Evolutionary conservation across 2,888 invertebrate species (phyloP).

Genomic region (Charanyca ferruginea): DNA sequence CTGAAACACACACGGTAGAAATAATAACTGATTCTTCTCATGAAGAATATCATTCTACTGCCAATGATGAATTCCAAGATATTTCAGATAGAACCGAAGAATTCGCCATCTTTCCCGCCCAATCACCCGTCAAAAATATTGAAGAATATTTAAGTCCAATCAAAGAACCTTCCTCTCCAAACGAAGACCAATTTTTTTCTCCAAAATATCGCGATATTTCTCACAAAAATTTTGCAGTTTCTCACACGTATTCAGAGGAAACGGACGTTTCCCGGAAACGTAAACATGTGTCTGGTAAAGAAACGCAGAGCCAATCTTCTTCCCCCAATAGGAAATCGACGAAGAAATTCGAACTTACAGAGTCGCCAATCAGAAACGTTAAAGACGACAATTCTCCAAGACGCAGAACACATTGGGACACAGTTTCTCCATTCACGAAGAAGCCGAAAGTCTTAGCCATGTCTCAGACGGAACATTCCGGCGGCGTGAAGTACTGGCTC

Average conservation of each 20-base stretch:
- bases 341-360: constrained; percentile 72
- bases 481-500: constrained; percentile 87
- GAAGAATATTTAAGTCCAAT: constrained; percentile 44
- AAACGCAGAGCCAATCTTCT: constrained; percentile 66
- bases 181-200: constrained; percentile 38
- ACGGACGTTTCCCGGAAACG: neutral
- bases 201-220: constrained; percentile 48
- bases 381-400: constrained; percentile 48
- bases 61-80: constrained; percentile 46
- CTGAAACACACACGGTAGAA: constrained; percentile 1
- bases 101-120: constrained; percentile 30
- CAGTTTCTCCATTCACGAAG: constrained; percentile 80
- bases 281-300: constrained; percentile 25
- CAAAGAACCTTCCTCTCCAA: constrained; percentile 26
- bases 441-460: constrained; percentile 81
- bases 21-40: constrained; percentile 11
- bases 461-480: constrained; percentile 82
- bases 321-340: constrained; percentile 72
- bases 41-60: constrained; percentile 22
- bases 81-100: constrained; percentile 30
- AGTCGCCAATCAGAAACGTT: constrained; percentile 77
- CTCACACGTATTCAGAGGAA: neutral
- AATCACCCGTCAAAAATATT: constrained; percentile 17
- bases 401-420: constrained; percentile 13
- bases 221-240: neutral